These are phyloP conservation scores for Cyaniris semiargus DNA, from an alignment of 2,888 invertebrate genomes.

Conservation along the genomic window DNA sequence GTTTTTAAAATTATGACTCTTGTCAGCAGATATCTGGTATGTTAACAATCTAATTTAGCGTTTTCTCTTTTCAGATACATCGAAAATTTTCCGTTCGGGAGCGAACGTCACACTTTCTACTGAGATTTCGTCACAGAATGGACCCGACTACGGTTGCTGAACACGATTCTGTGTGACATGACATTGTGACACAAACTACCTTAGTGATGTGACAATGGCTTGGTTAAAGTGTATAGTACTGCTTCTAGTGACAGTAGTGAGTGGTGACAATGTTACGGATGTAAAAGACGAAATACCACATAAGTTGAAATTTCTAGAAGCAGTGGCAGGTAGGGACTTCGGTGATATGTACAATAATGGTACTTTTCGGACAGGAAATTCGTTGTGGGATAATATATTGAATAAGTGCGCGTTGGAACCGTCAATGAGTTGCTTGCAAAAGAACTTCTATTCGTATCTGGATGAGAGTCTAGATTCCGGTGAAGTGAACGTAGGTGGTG, in stretches of 20 bases:
- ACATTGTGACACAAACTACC: background rate
- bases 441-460: conserved; percentile 87
- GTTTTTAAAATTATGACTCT: background rate
- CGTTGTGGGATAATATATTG: conserved; percentile 87
- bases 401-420: conserved; percentile 85
- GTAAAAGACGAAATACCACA: conserved; percentile 55
- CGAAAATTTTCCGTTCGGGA: conserved; percentile 28
- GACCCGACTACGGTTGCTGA: background rate
- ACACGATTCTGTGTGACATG: background rate
- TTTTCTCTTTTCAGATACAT: conserved; percentile 53
- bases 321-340: conserved; percentile 61
- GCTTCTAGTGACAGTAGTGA: conserved; percentile 54
- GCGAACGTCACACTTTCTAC: background rate
- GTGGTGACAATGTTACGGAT: conserved; percentile 51
- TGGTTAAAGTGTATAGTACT: conserved; percentile 47
- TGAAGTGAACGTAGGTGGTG: conserved; percentile 84
- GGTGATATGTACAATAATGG: conserved; percentile 70
- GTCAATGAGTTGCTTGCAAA: conserved; percentile 87
- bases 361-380: conserved; percentile 81
- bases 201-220: conserved; percentile 34
- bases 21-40: background rate
- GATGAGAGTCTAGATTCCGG: conserved; percentile 83
- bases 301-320: conserved; percentile 61
- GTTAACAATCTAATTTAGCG: conserved; percentile 33
- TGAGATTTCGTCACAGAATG: background rate